Percentiles rank a stretch among this genome's conserved stretches.
Conservation (phyloP, 2,888 invertebrate species). For the Cheiracanthium punctorium region DNA sequence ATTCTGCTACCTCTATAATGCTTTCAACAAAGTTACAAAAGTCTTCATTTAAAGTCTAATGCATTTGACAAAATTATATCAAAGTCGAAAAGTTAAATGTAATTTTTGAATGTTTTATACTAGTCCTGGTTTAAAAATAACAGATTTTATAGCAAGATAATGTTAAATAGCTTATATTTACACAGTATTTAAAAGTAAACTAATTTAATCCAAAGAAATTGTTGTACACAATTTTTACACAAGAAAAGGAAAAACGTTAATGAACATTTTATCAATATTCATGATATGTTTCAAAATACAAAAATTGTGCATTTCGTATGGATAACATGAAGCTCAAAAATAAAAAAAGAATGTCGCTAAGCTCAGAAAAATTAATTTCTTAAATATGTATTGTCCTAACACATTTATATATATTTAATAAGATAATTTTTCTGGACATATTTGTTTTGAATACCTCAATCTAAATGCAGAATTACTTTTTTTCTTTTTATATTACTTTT, state of each 20-base stretch:
- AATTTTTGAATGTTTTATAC: neutral
- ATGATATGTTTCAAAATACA: conserved; percentile 28
- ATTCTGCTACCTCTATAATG: too few species aligned
- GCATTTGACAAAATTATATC: too few species aligned
- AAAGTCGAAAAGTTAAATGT: too few species aligned
- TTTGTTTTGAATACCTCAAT: neutral
- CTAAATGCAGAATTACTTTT: neutral
- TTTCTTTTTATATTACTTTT: too few species aligned
- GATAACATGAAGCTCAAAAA: neutral
- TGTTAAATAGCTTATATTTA: neutral
- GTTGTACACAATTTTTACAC: neutral
- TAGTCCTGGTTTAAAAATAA: neutral
- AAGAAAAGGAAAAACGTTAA: neutral
- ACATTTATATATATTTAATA: too few species aligned
- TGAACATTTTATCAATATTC: neutral
- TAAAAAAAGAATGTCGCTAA: neutral
- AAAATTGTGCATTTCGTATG: conserved; percentile 32
- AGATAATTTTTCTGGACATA: too few species aligned
- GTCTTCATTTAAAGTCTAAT: too few species aligned
- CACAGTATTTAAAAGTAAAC: too few species aligned
- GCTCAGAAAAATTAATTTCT: conserved; percentile 11
- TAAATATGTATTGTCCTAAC: neutral
- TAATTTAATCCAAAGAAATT: too few species aligned
- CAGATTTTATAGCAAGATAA: neutral
- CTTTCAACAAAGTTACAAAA: too few species aligned